Evolutionary conservation across 2,113 vertebrate species (phyloP), one percentile per base, ranked within the genome.

Genomic region (Nanorana parkeri): DNA sequence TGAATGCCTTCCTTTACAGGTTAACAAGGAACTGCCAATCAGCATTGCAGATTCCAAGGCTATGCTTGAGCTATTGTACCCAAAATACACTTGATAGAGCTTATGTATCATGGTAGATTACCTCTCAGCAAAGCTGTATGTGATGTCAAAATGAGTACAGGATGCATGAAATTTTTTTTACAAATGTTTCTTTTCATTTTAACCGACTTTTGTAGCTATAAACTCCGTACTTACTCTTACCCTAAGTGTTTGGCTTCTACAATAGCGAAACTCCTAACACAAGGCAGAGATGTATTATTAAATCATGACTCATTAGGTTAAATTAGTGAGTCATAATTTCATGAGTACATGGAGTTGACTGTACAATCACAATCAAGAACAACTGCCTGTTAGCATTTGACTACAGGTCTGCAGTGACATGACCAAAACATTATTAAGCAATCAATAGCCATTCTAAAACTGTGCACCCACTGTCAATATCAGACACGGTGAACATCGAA

Each of bases 21-120:
- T 75, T 75, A 26, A 51, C 26, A 54, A 21, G 20, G 51, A 66
- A 23, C 68, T 81, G 69, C 69, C 71, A 75, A 55, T 82, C 80
- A 75, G 71, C 61, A n/a, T 60, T 75, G 67, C 28, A 74, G 69
- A 74, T 74, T 66, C 60, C 60, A 41, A n/a, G 54, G 68, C 28
- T 15, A 54, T 63, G 41, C 36, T 69, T 28, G 32, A 23, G n/a
- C 41, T 72, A 72, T 72, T 73, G 58, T 63, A 64, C 24, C 68
- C 21, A 10, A 74, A 74, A 65, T 65, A 55, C 54, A 74, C 24
- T 55, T 64, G 58, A 41, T 61, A 73, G 41, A 51, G 20, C 55
- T 55, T 64, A 74, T 20, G n/a, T 20, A 74, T 32, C 54, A 7
- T 36, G 24, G 71, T 32, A 5, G 47, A 47, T 71, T 47, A 52